Evolutionary conservation across 1,140 invertebrate species (phyloP).

Genomic region (Pararge aegeria): DNA sequence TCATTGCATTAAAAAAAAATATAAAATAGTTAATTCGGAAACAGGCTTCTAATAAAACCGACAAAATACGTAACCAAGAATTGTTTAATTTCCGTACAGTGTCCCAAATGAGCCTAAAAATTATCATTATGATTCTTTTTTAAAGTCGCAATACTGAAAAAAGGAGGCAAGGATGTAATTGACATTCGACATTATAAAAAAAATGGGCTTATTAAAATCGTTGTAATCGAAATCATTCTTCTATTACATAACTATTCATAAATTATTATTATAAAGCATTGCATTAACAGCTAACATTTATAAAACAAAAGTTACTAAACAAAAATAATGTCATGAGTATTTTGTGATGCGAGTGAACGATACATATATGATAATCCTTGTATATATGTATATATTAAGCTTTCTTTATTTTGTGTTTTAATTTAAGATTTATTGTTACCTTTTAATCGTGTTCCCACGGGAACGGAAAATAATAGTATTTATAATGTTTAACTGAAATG

Average conservation of each 20-base stretch:
- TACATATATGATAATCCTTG: not conserved
- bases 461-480: too few relatives aligned
- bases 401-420: too few relatives aligned
- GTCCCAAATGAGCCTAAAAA: not conserved
- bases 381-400: too few relatives aligned
- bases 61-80: too few relatives aligned
- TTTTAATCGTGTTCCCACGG: too few relatives aligned
- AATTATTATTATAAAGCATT: conserved; percentile 28
- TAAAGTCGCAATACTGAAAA: not conserved
- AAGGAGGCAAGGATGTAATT: conserved; percentile 7
- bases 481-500: too few relatives aligned
- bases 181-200: conserved; percentile 12
- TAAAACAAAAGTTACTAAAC: conserved; percentile 31
- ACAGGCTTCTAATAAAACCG: too few relatives aligned
- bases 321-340: conserved; percentile 28
- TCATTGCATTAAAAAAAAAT: too few relatives aligned
- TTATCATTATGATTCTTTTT: not conserved
- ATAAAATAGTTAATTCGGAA: too few relatives aligned
- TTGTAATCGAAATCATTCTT: conserved; percentile 18
- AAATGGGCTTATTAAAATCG: conserved; percentile 1
- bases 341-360: conserved; percentile 9
- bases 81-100: too few relatives aligned
- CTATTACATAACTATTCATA: conserved; percentile 29
- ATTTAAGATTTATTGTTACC: too few relatives aligned
- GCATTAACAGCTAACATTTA: conserved; percentile 32